Evolutionary conservation across 2,888 invertebrate genomes (phyloP).

Genomic region (Charanyca ferruginea): DNA sequence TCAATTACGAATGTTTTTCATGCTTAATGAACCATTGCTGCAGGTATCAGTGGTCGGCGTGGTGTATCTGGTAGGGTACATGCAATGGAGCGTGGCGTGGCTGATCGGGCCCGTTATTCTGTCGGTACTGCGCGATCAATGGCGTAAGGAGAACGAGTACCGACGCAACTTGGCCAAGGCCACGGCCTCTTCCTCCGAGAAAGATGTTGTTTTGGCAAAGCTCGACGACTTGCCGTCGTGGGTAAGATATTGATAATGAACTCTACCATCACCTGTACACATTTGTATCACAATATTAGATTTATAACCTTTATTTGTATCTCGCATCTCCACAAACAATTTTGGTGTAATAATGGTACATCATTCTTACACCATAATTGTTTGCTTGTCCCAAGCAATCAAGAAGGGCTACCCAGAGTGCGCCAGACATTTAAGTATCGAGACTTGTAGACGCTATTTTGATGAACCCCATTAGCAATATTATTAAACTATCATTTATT

Average conservation of each 20-base stretch:
- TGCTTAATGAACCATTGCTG: conserved; percentile 56
- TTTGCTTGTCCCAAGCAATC: too few species aligned
- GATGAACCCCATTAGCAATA: neutral
- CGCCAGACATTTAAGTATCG: too few species aligned
- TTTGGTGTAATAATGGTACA: too few species aligned
- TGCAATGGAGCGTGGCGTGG: conserved; percentile 98
- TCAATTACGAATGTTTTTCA: conserved; percentile 5
- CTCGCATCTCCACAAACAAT: neutral
- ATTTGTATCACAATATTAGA: neutral
- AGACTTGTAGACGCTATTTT: neutral
- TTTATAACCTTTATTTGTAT: neutral
- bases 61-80: conserved; percentile 95
- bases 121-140: conserved; percentile 95
- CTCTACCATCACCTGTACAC: conserved; percentile 9
- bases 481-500: neutral
- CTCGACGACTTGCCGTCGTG: conserved; percentile 98
- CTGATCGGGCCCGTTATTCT: conserved; percentile 95
- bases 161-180: conserved; percentile 94
- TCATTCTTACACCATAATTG: too few species aligned
- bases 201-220: conserved; percentile 96
- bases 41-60: conserved; percentile 93
- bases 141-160: conserved; percentile 94
- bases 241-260: conserved; percentile 91
- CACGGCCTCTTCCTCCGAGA: conserved; percentile 95
- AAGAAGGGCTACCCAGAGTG: too few species aligned